Evolutionary conservation across 1,140 invertebrate species (phyloP).

Genomic region (Macrocentrus cingulum): DNA sequence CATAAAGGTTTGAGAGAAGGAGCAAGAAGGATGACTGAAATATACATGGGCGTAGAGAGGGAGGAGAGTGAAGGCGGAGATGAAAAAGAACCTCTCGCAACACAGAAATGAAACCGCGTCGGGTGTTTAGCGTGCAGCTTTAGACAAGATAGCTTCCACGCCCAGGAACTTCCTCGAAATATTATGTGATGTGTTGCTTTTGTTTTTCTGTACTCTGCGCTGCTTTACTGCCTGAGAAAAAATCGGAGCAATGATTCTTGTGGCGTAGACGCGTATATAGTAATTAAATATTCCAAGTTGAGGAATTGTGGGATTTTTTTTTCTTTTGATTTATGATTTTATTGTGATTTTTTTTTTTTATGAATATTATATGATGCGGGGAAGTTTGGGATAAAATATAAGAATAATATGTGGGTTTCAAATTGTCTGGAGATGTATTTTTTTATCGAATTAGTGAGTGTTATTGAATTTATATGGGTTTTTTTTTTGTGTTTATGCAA

Average conservation of each 20-base stretch:
- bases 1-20: neutral
- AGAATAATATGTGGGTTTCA: no score
- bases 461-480: no score
- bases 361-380: no score
- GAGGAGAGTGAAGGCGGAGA: constrained; percentile 33
- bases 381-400: no score
- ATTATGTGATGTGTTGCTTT: constrained; percentile 28
- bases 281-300: no score
- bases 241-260: neutral
- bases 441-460: no score
- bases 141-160: constrained; percentile 45
- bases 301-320: no score
- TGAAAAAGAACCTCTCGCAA: neutral
- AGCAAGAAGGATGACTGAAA: constrained; percentile 24
- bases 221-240: constrained; percentile 15
- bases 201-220: constrained; percentile 8
- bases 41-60: constrained; percentile 8
- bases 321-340: no score
- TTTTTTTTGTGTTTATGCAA: no score
- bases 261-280: neutral
- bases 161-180: constrained; percentile 48
- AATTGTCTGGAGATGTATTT: no score
- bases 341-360: no score
- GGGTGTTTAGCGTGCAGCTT: constrained; percentile 26
- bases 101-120: constrained; percentile 21